Conservation (phyloP, 1,140 invertebrate species). For the Chironomus tepperi region DNA sequence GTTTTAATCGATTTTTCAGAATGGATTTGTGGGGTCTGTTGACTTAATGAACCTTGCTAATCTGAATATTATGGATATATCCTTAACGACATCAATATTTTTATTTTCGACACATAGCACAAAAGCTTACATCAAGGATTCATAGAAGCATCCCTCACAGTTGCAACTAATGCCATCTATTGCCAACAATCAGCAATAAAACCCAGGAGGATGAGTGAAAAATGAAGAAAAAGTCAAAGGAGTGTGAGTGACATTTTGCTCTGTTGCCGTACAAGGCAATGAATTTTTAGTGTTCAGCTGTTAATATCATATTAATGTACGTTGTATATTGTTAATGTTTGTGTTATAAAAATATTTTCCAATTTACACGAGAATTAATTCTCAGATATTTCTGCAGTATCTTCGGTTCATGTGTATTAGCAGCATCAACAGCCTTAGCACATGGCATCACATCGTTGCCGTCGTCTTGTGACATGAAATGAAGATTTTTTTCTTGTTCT, state of each 20-base stretch:
- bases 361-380: conserved; percentile 14
- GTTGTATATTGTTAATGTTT: background rate
- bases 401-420: background rate
- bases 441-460: too few species aligned
- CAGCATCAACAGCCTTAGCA: too few species aligned
- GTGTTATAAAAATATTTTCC: conserved; percentile 9
- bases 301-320: background rate
- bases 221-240: background rate
- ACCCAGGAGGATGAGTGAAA: background rate
- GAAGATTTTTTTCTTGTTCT: background rate
- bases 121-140: too few species aligned
- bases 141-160: too few species aligned
- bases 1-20: too few species aligned
- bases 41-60: too few species aligned
- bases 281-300: conserved; percentile 7
- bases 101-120: too few species aligned
- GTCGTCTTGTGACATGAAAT: background rate
- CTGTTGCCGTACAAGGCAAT: background rate
- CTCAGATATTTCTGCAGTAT: background rate
- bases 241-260: background rate
- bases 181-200: too few species aligned
- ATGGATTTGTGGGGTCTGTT: too few species aligned
- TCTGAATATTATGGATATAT: too few species aligned
- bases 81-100: too few species aligned
- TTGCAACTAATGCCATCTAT: too few species aligned